A percentile compares a stretch with the other conserved stretches of the same genome.
Conservation (phyloP, 2,888 invertebrate species). For the Mimumesa dahlbomi region DNA sequence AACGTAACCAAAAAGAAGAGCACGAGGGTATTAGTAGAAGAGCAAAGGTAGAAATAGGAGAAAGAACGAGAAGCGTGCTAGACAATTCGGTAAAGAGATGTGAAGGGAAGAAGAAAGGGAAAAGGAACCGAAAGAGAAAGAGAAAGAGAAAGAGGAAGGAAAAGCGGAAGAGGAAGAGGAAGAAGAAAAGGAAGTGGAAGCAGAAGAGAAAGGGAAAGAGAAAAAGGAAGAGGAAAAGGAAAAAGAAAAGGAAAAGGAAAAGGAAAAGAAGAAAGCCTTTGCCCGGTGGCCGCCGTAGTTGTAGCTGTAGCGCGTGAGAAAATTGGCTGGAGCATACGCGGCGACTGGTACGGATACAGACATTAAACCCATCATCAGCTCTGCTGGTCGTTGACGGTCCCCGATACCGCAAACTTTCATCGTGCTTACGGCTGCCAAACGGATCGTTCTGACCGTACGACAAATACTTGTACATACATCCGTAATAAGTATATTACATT, state of each 20-base stretch:
- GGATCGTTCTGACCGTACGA: too few species aligned
- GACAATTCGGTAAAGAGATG: too few species aligned
- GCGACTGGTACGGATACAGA: conserved; percentile 79
- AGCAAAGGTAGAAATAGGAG: background rate
- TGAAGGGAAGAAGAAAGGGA: background rate
- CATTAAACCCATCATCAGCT: conserved; percentile 79
- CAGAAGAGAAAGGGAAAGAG: background rate
- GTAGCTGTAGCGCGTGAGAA: conserved; percentile 72
- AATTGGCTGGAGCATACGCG: conserved; percentile 71
- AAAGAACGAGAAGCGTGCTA: too few species aligned
- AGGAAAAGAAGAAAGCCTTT: background rate
- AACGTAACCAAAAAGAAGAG: too few species aligned
- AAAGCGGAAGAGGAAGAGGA: background rate
- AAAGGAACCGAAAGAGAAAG: background rate
- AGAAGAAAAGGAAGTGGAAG: background rate
- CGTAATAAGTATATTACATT: too few species aligned
- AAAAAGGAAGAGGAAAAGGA: background rate
- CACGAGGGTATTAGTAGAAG: too few species aligned
- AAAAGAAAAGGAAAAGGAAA: background rate
- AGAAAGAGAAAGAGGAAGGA: background rate
- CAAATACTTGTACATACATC: too few species aligned
- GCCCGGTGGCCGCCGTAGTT: background rate
- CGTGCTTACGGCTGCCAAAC: conserved; percentile 29
- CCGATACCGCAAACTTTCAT: conserved; percentile 69
- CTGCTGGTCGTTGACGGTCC: conserved; percentile 56